Conservation (phyloP, 1,140 invertebrate genomes). For the Drosophila repletoides region DNA sequence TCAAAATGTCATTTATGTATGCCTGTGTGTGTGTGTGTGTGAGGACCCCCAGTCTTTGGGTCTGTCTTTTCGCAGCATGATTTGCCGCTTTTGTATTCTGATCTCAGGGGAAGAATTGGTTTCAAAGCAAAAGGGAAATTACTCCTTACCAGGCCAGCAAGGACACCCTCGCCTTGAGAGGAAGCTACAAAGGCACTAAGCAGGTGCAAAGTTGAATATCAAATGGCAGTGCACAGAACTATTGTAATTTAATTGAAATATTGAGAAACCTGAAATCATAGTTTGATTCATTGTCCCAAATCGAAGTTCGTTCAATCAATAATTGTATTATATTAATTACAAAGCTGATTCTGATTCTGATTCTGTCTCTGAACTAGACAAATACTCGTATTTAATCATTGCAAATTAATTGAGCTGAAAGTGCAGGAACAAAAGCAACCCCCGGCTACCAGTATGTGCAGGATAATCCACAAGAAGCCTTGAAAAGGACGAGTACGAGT, state of each 20-base stretch:
- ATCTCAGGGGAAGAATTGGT: constrained; percentile 26
- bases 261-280: too few species aligned
- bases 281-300: too few species aligned
- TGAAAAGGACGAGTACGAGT: not conserved
- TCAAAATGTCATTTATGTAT: constrained; percentile 62
- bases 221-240: not conserved
- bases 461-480: constrained; percentile 13
- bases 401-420: constrained; percentile 65
- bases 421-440: not conserved
- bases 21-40: constrained; percentile 1
- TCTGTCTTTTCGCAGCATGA: constrained; percentile 23
- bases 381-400: constrained; percentile 43
- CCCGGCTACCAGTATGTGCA: not conserved
- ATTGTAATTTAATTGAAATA: not conserved
- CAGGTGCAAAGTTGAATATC: constrained; percentile 1
- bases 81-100: constrained; percentile 17
- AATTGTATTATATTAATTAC: too few species aligned
- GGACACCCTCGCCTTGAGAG: too few species aligned
- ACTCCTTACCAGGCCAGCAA: not conserved
- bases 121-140: constrained; percentile 1
- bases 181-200: not conserved
- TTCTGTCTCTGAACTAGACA: too few species aligned
- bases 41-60: not conserved
- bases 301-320: too few species aligned
- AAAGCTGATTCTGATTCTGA: too few species aligned